Evolutionary conservation across 2,113 vertebrate species (phyloP), one percentile per base, ranked within the genome.

Genomic region (Thryonomys swinderianus): DNA sequence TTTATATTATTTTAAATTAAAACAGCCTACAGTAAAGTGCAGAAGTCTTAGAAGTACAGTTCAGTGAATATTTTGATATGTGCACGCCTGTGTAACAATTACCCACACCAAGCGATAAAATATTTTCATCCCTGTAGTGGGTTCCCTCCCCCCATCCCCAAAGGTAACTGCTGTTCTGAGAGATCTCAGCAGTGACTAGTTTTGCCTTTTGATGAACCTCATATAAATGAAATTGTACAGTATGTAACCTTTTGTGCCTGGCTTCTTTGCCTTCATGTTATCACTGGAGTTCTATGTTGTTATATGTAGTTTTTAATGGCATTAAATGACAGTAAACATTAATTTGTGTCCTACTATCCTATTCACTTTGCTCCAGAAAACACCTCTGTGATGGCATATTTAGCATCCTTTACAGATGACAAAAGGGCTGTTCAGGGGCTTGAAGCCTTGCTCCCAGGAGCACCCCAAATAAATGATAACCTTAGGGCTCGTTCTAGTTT

Each of bases 1-100:
- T 59, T 62, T 64, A 18, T 57, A 42, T 78, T 96, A 62, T 84
- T 95, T 94, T 73, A 81, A 81, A 85, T 95, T 78, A 90, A 96
- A 92, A 92, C 74, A 83, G 85, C 48, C 42, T 61, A 37, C 16
- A 79, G 23, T 91, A 64, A 93, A 94, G 34, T 81, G 16, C 66
- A 88, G 85, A 82, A 76, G 73, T 80, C 59, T 93, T 81, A 93
- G 78, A 93, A 85, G 66, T 61, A 27, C 48, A 83, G 61, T 66
- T 95, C 37, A 61, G 0, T 90, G 88, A 45, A 37, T 45, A 81
- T 92, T 89, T 78, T 66, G 81, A 62, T n/a, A 13, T 88, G 67
- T 83, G 51, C 90, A 71, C 8, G 37, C 73, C 20, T 85, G 53
- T 93, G 78, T 83, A 85, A 27, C 48, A 53, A 16, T 59, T 51